A percentile compares a stretch with the other conserved stretches of the same genome.
phyloP scores from a whole-genome alignment of 2,888 invertebrate genomes.

The Dascillus cervinus region DNA sequence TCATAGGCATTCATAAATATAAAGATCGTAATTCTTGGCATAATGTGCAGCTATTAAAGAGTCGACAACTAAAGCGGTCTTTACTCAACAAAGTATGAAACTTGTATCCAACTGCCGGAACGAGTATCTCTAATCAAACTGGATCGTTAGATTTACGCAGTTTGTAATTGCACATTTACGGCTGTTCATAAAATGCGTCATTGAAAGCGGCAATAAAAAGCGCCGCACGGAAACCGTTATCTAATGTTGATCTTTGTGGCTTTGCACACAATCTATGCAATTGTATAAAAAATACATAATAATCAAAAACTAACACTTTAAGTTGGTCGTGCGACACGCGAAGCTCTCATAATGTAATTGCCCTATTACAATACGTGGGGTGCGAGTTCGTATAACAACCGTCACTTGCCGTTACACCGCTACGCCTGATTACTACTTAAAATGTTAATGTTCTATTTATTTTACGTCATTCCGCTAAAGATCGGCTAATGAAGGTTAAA shows the following conservation, averaged over 20 bases:
- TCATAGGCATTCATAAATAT: not conserved
- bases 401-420: constrained; percentile 23
- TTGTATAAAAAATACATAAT: constrained; percentile 27
- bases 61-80: too few relatives aligned
- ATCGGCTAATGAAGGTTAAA: too few relatives aligned
- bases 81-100: too few relatives aligned
- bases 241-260: constrained; percentile 16
- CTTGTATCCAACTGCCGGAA: too few relatives aligned
- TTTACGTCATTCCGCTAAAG: constrained; percentile 14
- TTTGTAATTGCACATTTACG: constrained; percentile 14
- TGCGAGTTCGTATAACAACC: constrained; percentile 17
- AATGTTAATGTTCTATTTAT: constrained; percentile 33
- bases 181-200: constrained; percentile 11
- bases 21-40: too few relatives aligned
- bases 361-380: constrained; percentile 20
- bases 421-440: constrained; percentile 27
- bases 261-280: constrained; percentile 15
- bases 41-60: too few relatives aligned
- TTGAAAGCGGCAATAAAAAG: constrained; percentile 16
- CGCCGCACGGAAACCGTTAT: constrained; percentile 16
- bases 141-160: constrained; percentile 4
- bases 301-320: constrained; percentile 31
- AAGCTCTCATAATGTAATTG: constrained; percentile 39
- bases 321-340: constrained; percentile 29
- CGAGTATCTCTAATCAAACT: not conserved